These are phyloP conservation scores for Enteromius paludinosus DNA, from an alignment of 2,797 vertebrate genomes.

Conservation along the genomic window DNA sequence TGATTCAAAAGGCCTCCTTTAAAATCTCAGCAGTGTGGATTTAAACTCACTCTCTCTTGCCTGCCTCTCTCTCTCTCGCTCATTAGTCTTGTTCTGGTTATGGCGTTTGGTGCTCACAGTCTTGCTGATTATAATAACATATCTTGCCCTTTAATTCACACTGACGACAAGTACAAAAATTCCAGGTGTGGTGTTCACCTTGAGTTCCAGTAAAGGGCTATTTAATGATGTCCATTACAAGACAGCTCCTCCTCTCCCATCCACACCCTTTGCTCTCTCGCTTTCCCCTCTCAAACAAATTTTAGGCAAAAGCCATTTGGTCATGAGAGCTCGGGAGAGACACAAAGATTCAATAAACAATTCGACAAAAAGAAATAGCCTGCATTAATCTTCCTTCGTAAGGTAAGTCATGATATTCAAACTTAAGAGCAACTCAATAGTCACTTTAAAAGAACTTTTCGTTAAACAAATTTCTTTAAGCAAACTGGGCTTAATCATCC, in stretches of 20 bases:
- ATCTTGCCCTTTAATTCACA: not conserved
- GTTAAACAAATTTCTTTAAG: not conserved
- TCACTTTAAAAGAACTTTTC: not conserved
- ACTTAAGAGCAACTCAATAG: not conserved
- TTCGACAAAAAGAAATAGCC: constrained; percentile 50
- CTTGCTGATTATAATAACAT: not conserved
- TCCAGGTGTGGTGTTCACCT: not conserved
- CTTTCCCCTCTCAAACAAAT: constrained; percentile 81
- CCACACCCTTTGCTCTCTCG: constrained; percentile 64
- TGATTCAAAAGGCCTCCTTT: constrained; percentile 82
- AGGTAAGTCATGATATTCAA: constrained; percentile 49
- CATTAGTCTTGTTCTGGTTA: constrained; percentile 33
- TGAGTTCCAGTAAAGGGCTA: constrained; percentile 10
- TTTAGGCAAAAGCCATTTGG: constrained; percentile 79
- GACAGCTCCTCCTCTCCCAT: constrained; percentile 45
- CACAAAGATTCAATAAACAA: constrained; percentile 68
- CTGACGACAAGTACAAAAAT: not conserved
- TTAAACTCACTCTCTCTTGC: constrained; percentile 77
- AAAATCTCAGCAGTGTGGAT: constrained; percentile 83
- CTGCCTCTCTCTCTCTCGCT: constrained; percentile 18
- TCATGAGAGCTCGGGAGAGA: constrained; percentile 75
- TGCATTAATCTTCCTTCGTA: constrained; percentile 25
- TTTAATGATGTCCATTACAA: constrained; percentile 42
- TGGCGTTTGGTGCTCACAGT: constrained; percentile 57
- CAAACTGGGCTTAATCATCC: not conserved